Conservation (phyloP, 2,113 vertebrate genomes). For the Callipepla squamata region DNA sequence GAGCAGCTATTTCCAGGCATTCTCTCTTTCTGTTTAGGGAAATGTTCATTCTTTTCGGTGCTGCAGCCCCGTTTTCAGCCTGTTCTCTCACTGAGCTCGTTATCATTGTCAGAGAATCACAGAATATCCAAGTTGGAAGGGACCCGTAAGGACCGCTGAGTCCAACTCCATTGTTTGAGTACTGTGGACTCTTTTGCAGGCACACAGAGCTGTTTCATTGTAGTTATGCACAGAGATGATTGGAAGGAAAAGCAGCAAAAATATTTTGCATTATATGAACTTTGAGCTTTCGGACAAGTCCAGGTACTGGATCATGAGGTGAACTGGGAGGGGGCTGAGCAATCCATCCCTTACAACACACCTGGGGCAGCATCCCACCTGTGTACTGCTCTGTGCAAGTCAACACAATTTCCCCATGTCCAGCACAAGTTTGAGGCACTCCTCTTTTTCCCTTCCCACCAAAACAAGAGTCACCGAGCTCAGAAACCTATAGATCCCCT, state of each 20-base stretch:
- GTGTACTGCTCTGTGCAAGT: background rate
- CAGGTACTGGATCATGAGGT: background rate
- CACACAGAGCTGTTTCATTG: background rate
- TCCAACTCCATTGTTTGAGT: background rate
- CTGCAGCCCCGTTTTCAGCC: background rate
- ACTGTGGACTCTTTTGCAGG: background rate
- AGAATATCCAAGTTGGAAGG: no score
- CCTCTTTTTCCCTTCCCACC: background rate
- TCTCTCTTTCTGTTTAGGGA: background rate
- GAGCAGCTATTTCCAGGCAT: conserved; percentile 28
- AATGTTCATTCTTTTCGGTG: background rate
- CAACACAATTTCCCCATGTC: fast-evolving
- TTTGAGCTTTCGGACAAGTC: background rate
- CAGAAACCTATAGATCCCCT: background rate
- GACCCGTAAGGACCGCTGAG: no score
- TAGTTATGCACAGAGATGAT: background rate
- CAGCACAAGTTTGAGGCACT: background rate
- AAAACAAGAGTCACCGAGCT: background rate
- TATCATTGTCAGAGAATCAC: background rate
- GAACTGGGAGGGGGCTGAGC: background rate
- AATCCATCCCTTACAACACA: background rate
- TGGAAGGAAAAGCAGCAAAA: background rate
- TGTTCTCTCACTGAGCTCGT: background rate
- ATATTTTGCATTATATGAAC: background rate
- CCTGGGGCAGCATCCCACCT: background rate